phyloP scores from a whole-genome alignment of 1,140 invertebrate species.

The Plodia interpunctella region DNA sequence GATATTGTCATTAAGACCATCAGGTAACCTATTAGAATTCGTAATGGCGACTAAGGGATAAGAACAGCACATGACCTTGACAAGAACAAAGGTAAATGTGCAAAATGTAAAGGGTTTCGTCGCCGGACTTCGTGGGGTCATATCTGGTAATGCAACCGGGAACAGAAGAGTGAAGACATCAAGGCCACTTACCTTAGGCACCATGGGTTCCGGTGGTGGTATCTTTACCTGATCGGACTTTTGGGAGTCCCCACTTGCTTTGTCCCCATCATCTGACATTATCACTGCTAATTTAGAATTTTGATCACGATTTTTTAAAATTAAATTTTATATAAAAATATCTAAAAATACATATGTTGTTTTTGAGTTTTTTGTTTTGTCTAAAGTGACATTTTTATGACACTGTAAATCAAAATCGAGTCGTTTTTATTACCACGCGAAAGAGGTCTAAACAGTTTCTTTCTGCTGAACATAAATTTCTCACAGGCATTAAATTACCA shows the following conservation, averaged over 20 bases:
- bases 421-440: not conserved
- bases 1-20: too few relatives aligned
- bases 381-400: constrained; percentile 2
- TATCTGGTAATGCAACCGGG: too few relatives aligned
- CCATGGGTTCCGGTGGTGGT: constrained; percentile 26
- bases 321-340: constrained; percentile 22
- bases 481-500: too few relatives aligned
- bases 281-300: constrained; percentile 38
- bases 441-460: too few relatives aligned
- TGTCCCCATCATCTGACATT: constrained; percentile 48
- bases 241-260: constrained; percentile 41
- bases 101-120: too few relatives aligned
- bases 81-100: too few relatives aligned
- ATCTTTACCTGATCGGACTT: constrained; percentile 21
- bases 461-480: too few relatives aligned
- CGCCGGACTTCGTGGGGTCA: too few relatives aligned
- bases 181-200: not conserved
- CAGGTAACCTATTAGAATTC: too few relatives aligned
- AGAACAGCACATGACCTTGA: too few relatives aligned
- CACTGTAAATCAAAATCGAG: not conserved
- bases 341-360: constrained; percentile 8
- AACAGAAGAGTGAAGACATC: too few relatives aligned
- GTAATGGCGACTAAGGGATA: too few relatives aligned
- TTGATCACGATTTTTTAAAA: constrained; percentile 16
- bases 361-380: constrained; percentile 19